Conservation (phyloP, 2,888 invertebrate genomes). For the Chalcis sispes region DNA sequence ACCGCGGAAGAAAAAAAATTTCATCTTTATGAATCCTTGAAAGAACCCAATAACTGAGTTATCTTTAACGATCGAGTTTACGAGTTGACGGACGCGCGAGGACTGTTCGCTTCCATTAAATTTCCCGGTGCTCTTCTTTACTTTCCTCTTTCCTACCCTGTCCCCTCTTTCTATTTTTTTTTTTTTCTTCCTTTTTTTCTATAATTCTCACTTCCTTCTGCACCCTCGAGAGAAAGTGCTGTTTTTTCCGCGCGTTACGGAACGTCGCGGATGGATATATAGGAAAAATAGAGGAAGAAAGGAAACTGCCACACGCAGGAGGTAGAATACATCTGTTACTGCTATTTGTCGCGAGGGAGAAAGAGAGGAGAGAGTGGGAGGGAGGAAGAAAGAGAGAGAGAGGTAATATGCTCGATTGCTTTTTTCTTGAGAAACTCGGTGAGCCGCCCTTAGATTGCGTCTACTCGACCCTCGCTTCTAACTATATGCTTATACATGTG, state of each 20-base stretch:
- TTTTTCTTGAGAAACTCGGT: no score
- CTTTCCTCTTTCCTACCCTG: not conserved
- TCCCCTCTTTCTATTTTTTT: not conserved
- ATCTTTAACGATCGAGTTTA: slow-evolving; percentile 43
- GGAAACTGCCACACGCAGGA: slow-evolving; percentile 24
- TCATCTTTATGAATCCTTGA: no score
- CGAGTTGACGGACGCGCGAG: slow-evolving; percentile 2
- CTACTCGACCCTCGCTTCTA: not conserved
- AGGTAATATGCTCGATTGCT: not conserved
- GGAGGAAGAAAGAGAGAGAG: no score
- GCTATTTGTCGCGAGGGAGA: slow-evolving; percentile 35
- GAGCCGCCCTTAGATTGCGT: not conserved
- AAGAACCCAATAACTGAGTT: slow-evolving; percentile 25
- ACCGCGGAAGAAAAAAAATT: no score
- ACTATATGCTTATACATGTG: no score
- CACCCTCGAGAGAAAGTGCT: not conserved
- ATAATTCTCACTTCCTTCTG: slow-evolving; percentile 18
- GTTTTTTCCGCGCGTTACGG: not conserved
- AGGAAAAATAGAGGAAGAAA: no score
- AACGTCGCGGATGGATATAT: not conserved
- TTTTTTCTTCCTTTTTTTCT: not conserved
- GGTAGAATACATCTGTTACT: slow-evolving; percentile 39
- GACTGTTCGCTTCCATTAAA: slow-evolving; percentile 29
- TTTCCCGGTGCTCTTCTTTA: not conserved
- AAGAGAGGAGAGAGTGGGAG: no score